Percentiles rank a stretch among this genome's conserved stretches.
These are phyloP conservation scores for Scatophagus argus DNA, from an alignment of 2,113 vertebrate genomes.

Conservation along the genomic window DNA sequence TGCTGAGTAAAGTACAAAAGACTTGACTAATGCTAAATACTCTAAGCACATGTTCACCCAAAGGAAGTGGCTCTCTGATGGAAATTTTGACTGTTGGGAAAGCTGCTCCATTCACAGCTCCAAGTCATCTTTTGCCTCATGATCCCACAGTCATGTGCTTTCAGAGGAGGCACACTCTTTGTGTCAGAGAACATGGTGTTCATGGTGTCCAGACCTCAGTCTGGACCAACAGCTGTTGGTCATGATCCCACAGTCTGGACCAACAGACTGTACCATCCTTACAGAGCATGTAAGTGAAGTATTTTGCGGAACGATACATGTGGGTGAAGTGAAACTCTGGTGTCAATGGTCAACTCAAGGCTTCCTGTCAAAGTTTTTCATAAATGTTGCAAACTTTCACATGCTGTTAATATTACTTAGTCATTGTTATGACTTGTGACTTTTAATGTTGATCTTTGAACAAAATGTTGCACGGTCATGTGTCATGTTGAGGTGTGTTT, in stretches of 20 bases:
- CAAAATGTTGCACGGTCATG: constrained; percentile 31
- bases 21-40: not conserved
- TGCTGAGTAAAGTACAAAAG: not conserved
- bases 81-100: constrained; percentile 33
- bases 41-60: not conserved
- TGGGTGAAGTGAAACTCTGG: constrained; percentile 46
- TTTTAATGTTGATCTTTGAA: not conserved
- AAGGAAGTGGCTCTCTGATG: constrained; percentile 11
- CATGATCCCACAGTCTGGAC: no score
- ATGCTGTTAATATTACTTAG: constrained; percentile 28
- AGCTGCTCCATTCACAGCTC: constrained; percentile 9
- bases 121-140: constrained; percentile 26
- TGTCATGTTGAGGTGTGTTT: not conserved
- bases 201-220: no score
- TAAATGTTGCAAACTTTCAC: constrained; percentile 13
- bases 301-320: not conserved
- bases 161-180: not conserved
- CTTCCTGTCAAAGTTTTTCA: not conserved
- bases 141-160: constrained; percentile 57
- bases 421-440: constrained; percentile 36
- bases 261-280: not conserved
- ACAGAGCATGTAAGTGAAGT: not conserved
- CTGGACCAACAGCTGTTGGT: no score
- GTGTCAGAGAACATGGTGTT: constrained; percentile 1
- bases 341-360: not conserved